These are phyloP conservation scores for Diplazon laetatorius DNA, from an alignment of 2,888 invertebrate species.

Conservation along the genomic window DNA sequence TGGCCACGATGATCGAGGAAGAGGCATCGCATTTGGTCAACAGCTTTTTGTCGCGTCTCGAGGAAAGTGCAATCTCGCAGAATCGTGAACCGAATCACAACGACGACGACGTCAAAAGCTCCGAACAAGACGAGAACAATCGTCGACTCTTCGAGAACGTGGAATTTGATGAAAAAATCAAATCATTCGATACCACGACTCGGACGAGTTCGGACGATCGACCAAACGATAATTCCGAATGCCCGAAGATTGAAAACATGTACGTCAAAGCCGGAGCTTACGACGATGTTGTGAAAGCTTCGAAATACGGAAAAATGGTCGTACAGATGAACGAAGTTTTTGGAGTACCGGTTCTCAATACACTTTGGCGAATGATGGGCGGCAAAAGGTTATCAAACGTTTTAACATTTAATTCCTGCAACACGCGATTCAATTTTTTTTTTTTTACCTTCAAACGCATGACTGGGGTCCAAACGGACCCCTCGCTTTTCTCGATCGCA, in stretches of 20 bases:
- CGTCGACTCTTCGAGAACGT: conserved; percentile 70
- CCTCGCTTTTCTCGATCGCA: no score
- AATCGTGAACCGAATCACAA: conserved; percentile 39
- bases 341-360: conserved; percentile 90
- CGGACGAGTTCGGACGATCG: no score
- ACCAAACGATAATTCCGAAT: conserved; percentile 33
- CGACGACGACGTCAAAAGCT: conserved; percentile 56
- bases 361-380: conserved; percentile 93
- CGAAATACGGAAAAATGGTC: conserved; percentile 80
- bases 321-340: conserved; percentile 90
- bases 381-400: conserved; percentile 83
- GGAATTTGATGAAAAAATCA: conserved; percentile 14
- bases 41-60: conserved; percentile 85
- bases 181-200: no score
- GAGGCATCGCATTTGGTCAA: conserved; percentile 87
- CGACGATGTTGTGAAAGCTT: conserved; percentile 71
- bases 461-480: no score
- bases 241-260: conserved; percentile 73
- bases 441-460: no score
- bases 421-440: no score
- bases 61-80: conserved; percentile 14
- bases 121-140: conserved; percentile 71
- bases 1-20: conserved; percentile 88
- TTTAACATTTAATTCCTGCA: no score
- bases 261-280: conserved; percentile 77